phyloP scores from a whole-genome alignment of 2,888 invertebrate species.

The Mimumesa dahlbomi region DNA sequence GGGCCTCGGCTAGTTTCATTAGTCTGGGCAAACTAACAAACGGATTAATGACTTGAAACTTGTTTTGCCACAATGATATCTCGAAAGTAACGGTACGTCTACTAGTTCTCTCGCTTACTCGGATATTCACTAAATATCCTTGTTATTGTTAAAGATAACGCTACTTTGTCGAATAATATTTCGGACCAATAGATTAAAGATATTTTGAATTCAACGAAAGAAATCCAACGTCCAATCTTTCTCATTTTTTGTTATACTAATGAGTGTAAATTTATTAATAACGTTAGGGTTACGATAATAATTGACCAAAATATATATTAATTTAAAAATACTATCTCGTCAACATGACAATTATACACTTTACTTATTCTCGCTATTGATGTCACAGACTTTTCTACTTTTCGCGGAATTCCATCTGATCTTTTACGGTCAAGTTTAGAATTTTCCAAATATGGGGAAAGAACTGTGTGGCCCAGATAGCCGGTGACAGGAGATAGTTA shows the following conservation, averaged over 20 bases:
- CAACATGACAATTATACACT: no score
- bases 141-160: constrained; percentile 1
- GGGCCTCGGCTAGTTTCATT: constrained; percentile 42
- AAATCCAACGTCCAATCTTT: neutral
- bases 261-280: neutral
- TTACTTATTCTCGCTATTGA: no score
- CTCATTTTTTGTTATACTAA: neutral
- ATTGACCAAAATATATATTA: neutral
- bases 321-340: neutral
- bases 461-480: no score
- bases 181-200: neutral
- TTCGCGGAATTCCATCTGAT: no score
- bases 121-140: constrained; percentile 23
- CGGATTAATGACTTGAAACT: constrained; percentile 40
- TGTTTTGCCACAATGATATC: constrained; percentile 34
- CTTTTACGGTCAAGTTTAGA: no score
- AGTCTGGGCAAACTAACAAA: constrained; percentile 36
- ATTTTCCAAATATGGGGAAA: no score
- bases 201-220: no score
- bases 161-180: constrained; percentile 6
- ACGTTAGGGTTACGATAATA: no score
- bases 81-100: constrained; percentile 18
- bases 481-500: no score
- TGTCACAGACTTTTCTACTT: no score
- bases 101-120: constrained; percentile 21